These are phyloP conservation scores for Dysdera silvatica DNA, from an alignment of 1,140 invertebrate genomes.

Conservation along the genomic window DNA sequence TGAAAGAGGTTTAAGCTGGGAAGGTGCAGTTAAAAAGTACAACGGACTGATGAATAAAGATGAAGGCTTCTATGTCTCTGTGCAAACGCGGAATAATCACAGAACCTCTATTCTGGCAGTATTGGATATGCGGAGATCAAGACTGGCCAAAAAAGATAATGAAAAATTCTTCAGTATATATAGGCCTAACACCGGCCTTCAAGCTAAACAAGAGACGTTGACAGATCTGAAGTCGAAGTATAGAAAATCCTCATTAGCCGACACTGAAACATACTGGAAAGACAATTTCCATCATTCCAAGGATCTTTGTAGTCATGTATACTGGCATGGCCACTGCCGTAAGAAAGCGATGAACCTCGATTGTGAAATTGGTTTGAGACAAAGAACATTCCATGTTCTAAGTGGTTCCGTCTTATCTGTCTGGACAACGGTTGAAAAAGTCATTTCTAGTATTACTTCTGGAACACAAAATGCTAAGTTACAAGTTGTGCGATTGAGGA, in stretches of 20 bases:
- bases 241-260: conserved; percentile 57
- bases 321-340: conserved; percentile 82
- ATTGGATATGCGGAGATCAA: conserved; percentile 51
- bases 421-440: conserved; percentile 85
- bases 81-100: conserved; percentile 25
- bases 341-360: conserved; percentile 64
- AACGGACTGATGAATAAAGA: conserved; percentile 51
- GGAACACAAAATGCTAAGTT: conserved; percentile 67
- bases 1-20: conserved; percentile 89
- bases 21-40: conserved; percentile 69
- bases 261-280: conserved; percentile 77
- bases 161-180: conserved; percentile 61
- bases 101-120: conserved; percentile 54
- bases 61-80: conserved; percentile 77
- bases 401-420: conserved; percentile 90
- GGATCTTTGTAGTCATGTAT: conserved; percentile 79
- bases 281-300: conserved; percentile 79
- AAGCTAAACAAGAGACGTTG: conserved; percentile 72
- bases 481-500: conserved; percentile 88
- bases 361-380: conserved; percentile 87
- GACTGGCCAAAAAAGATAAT: conserved; percentile 58
- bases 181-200: conserved; percentile 65
- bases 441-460: conserved; percentile 50
- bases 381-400: conserved; percentile 84
- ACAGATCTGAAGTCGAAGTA: conserved; percentile 89